Conservation (phyloP, 2,888 invertebrate genomes). For the Rosalia funebris region DNA sequence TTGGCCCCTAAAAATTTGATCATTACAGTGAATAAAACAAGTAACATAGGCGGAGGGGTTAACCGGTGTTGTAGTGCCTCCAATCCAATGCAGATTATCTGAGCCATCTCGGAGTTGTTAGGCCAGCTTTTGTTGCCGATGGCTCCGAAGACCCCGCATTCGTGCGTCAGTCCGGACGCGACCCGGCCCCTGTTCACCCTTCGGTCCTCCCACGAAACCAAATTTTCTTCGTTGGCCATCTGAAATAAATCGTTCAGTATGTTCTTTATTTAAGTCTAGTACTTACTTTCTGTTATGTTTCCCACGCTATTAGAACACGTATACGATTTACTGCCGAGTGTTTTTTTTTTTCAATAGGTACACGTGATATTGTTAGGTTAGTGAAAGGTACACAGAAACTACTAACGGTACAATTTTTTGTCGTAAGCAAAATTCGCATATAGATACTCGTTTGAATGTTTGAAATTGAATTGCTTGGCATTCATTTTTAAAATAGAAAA, state of each 20-base stretch:
- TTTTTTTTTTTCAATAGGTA: too few species aligned
- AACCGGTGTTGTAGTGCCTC: constrained; percentile 93
- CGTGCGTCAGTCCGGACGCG: constrained; percentile 73
- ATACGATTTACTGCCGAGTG: too few species aligned
- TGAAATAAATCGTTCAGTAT: constrained; percentile 7
- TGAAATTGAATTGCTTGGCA: too few species aligned
- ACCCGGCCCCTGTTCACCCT: constrained; percentile 36
- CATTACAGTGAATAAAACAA: neutral
- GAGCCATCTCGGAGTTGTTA: constrained; percentile 77
- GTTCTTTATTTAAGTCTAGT: too few species aligned
- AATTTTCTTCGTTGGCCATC: constrained; percentile 24
- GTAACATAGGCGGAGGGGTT: neutral
- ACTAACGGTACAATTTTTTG: too few species aligned
- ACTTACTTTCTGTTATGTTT: too few species aligned
- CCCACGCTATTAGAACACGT: too few species aligned
- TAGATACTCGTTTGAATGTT: too few species aligned
- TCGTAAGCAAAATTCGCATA: too few species aligned
- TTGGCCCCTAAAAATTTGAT: constrained; percentile 80
- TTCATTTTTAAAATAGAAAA: too few species aligned
- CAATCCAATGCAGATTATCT: constrained; percentile 89
- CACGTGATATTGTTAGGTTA: too few species aligned
- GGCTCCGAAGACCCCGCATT: constrained; percentile 95
- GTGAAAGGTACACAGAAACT: too few species aligned
- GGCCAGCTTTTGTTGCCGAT: constrained; percentile 72
- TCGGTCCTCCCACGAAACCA: constrained; percentile 36